Conservation (phyloP, 1,140 invertebrate species). For the Ips typographus region DNA sequence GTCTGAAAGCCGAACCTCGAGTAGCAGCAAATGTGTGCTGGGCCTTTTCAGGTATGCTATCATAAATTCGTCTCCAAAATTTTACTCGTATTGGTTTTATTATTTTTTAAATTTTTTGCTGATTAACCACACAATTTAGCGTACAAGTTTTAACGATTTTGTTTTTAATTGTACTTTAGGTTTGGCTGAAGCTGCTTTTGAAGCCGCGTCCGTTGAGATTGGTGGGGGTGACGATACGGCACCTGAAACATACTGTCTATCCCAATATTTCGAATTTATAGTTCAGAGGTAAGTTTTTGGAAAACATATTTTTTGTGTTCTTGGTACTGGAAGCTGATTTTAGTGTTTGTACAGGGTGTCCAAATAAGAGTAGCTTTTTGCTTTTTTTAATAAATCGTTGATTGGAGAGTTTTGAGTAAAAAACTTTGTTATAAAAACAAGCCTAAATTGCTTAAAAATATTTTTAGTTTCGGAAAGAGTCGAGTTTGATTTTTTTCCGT, state of each 20-base stretch:
- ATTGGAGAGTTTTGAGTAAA: too few species aligned
- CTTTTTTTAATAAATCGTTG: too few species aligned
- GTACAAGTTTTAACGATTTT: not conserved
- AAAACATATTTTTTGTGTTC: not conserved
- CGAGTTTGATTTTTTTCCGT: too few species aligned
- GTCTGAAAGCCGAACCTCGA: constrained; percentile 87
- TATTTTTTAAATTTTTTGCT: not conserved
- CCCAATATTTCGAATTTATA: constrained; percentile 91
- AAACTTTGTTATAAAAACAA: too few species aligned
- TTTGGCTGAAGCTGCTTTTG: constrained; percentile 96
- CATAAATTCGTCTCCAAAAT: not conserved
- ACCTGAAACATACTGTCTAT: constrained; percentile 92
- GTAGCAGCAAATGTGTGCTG: constrained; percentile 99
- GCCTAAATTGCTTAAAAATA: too few species aligned
- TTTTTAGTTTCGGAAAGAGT: too few species aligned
- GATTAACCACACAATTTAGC: not conserved
- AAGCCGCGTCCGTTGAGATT: constrained; percentile 59
- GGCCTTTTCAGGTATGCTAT: constrained; percentile 79
- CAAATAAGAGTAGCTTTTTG: not conserved
- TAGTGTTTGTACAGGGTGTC: not conserved
- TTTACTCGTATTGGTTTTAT: not conserved
- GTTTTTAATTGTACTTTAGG: constrained; percentile 61
- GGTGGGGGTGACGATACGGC: constrained; percentile 53
- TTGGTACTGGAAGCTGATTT: not conserved
- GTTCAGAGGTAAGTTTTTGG: constrained; percentile 60